These are phyloP conservation scores for Idaea biselata DNA, from an alignment of 2,888 invertebrate genomes.

Conservation along the genomic window DNA sequence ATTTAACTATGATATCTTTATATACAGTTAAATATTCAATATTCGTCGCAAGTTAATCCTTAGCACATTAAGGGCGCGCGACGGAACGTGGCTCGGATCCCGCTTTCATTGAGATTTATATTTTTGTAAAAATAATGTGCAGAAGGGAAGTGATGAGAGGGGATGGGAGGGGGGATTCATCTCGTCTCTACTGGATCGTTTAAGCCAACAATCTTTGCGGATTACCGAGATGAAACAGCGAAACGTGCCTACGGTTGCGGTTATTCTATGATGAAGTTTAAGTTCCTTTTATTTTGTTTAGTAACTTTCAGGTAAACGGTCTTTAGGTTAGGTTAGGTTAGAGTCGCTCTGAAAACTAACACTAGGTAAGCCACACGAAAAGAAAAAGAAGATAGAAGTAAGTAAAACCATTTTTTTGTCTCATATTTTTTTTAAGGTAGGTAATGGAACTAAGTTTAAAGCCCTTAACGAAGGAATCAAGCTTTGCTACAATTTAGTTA, in stretches of 20 bases:
- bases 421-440: too few species aligned
- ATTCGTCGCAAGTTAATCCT: slow-evolving; percentile 32
- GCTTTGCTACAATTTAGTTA: too few species aligned
- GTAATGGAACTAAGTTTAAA: too few species aligned
- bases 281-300: neutral
- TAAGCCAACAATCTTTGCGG: neutral
- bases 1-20: slow-evolving; percentile 1
- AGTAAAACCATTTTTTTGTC: too few species aligned
- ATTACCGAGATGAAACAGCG: neutral
- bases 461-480: too few species aligned
- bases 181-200: slow-evolving; percentile 6
- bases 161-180: neutral
- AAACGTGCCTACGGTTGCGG: neutral
- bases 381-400: too few species aligned
- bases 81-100: slow-evolving; percentile 29
- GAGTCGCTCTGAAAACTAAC: too few species aligned
- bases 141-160: neutral
- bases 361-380: too few species aligned
- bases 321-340: too few species aligned
- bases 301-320: too few species aligned
- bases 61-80: slow-evolving; percentile 27
- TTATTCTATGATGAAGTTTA: neutral
- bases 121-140: slow-evolving; percentile 11
- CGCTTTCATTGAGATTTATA: slow-evolving; percentile 44
- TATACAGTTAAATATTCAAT: slow-evolving; percentile 13